A percentile compares a stretch with the other conserved stretches of the same genome.
Evolutionary conservation across 2,797 vertebrate species (phyloP).

Genomic region (Anguilla anguilla): DNA sequence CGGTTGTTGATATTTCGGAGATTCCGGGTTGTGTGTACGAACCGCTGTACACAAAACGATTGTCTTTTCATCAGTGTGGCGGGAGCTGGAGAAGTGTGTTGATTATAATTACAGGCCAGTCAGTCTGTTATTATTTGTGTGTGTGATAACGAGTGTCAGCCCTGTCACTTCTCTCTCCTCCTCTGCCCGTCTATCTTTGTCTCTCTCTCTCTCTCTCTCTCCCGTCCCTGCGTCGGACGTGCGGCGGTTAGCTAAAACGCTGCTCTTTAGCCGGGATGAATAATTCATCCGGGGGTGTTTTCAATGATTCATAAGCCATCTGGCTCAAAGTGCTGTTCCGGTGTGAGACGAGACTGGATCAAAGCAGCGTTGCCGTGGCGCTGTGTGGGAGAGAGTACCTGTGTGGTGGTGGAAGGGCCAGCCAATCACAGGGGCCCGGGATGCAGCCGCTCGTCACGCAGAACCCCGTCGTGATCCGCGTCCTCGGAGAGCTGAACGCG

Average conservation of each 20-base stretch:
- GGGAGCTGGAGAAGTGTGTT: neutral
- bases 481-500: no score
- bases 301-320: conserved; percentile 88
- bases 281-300: conserved; percentile 80
- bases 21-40: neutral
- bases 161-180: neutral
- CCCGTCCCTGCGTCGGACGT: conserved; percentile 41
- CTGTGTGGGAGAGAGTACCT: conserved; percentile 21
- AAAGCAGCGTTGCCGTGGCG: conserved; percentile 23
- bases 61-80: neutral
- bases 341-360: conserved; percentile 47
- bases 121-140: conserved; percentile 16
- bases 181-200: conserved; percentile 1
- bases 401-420: neutral
- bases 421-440: neutral
- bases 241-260: conserved; percentile 76
- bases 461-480: no score
- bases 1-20: neutral
- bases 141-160: neutral
- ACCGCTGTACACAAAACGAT: neutral
- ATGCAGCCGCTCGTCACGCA: neutral
- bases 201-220: neutral
- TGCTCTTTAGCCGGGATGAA: conserved; percentile 83
- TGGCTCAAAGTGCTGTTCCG: conserved; percentile 63
- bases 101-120: conserved; percentile 11